These are phyloP conservation scores for Molorchus minor DNA, from an alignment of 2,888 invertebrate genomes.

Conservation along the genomic window DNA sequence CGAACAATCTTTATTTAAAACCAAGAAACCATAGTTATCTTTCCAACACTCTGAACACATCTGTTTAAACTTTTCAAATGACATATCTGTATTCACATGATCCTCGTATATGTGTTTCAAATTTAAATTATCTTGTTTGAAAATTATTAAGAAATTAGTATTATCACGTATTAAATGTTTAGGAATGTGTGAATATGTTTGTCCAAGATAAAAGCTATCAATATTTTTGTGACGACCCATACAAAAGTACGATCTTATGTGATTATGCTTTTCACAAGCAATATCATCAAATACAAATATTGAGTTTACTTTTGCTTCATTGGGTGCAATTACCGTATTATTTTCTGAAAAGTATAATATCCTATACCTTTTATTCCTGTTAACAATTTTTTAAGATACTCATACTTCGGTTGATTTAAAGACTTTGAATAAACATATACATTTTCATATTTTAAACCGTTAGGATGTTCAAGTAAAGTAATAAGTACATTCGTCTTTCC, in stretches of 20 bases:
- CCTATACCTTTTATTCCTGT: slow-evolving; percentile 39
- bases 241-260: slow-evolving; percentile 49
- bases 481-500: slow-evolving; percentile 57
- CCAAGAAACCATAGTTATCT: slow-evolving; percentile 15
- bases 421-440: slow-evolving; percentile 54
- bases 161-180: slow-evolving; percentile 7
- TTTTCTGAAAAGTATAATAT: slow-evolving; percentile 40
- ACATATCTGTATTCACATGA: slow-evolving; percentile 22
- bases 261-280: slow-evolving; percentile 51
- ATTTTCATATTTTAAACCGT: slow-evolving; percentile 55
- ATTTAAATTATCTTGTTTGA: slow-evolving; percentile 11
- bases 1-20: slow-evolving; percentile 13
- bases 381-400: slow-evolving; percentile 43
- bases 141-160: background rate
- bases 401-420: slow-evolving; percentile 43
- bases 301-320: slow-evolving; percentile 47
- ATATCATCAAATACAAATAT: slow-evolving; percentile 59
- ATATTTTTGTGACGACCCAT: slow-evolving; percentile 17
- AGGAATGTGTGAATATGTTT: slow-evolving; percentile 7
- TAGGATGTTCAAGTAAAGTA: slow-evolving; percentile 49
- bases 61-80: slow-evolving; percentile 6
- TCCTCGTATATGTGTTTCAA: slow-evolving; percentile 17
- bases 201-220: slow-evolving; percentile 5
- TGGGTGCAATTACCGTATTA: slow-evolving; percentile 41
- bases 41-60: slow-evolving; percentile 20